Percentiles rank a stretch among this genome's conserved stretches.
Conservation (phyloP, 2,888 invertebrate genomes). For the Scotopteryx bipunctaria region DNA sequence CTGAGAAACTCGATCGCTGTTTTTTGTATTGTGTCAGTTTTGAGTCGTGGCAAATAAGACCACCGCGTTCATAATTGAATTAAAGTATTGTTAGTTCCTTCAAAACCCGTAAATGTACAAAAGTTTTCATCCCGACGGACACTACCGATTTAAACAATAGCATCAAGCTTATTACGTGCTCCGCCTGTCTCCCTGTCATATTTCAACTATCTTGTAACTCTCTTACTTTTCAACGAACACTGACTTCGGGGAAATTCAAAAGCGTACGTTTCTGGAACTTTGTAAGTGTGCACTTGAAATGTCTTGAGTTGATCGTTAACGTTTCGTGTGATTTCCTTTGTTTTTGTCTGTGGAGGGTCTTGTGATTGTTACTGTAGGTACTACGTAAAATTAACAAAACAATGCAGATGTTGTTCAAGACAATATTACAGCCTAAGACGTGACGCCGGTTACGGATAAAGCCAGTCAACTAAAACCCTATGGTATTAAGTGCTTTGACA, state of each 20-base stretch:
- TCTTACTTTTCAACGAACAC: constrained; percentile 25
- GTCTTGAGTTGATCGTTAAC: constrained; percentile 38
- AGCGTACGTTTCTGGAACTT: constrained; percentile 34
- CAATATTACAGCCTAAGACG: no score
- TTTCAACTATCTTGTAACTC: constrained; percentile 34
- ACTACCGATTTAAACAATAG: constrained; percentile 57
- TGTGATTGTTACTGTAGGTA: constrained; percentile 20
- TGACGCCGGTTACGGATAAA: no score
- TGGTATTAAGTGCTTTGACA: no score
- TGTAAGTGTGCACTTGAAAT: constrained; percentile 36
- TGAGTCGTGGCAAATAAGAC: no score
- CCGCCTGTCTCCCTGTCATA: constrained; percentile 42
- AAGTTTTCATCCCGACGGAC: constrained; percentile 29
- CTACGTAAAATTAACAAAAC: constrained; percentile 8
- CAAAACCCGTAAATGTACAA: constrained; percentile 28
- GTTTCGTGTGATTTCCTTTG: constrained; percentile 39
- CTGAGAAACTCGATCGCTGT: no score
- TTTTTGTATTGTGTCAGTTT: no score
- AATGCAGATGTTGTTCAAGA: constrained; percentile 1
- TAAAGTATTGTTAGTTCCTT: no score
- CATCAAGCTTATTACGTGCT: constrained; percentile 56
- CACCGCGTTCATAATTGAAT: no score
- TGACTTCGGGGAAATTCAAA: constrained; percentile 30
- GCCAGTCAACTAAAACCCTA: no score
- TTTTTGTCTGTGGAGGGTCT: constrained; percentile 39